Conservation (phyloP, 2,888 invertebrate genomes). For the Caenorhabditis afra region DNA sequence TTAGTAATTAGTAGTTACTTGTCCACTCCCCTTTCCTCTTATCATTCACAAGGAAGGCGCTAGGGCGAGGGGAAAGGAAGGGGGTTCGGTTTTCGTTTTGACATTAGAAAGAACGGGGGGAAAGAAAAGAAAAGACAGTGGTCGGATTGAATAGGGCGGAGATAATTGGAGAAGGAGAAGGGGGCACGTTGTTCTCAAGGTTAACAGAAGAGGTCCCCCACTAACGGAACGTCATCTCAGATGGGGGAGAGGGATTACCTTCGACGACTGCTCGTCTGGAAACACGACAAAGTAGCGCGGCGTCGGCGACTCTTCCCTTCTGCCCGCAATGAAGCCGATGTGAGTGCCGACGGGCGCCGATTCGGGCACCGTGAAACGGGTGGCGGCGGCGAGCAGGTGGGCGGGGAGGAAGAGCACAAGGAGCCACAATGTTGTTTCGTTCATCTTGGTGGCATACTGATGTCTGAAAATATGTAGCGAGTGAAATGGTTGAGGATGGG, state of each 20-base stretch:
- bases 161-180: constrained; percentile 31
- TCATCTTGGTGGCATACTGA: constrained; percentile 5
- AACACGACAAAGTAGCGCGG: constrained; percentile 75
- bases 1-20: constrained; percentile 1
- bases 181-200: constrained; percentile 21
- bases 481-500: too few species aligned
- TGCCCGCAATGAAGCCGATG: constrained; percentile 70
- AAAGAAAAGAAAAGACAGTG: not conserved
- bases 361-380: constrained; percentile 66
- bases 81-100: not conserved
- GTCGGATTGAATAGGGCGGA: constrained; percentile 31
- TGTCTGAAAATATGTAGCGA: constrained; percentile 6
- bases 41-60: too few species aligned
- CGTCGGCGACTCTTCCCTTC: constrained; percentile 55
- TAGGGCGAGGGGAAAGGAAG: too few species aligned
- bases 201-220: constrained; percentile 29
- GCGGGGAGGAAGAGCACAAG: constrained; percentile 1
- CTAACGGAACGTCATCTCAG: too few species aligned
- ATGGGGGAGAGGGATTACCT: constrained; percentile 59
- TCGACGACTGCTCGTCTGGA: constrained; percentile 72
- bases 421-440: not conserved
- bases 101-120: not conserved
- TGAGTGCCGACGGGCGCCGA: constrained; percentile 67
- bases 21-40: too few species aligned
- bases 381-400: not conserved